Conservation (phyloP, 2,888 invertebrate species). For the Leptinotarsa rubiginosa region DNA sequence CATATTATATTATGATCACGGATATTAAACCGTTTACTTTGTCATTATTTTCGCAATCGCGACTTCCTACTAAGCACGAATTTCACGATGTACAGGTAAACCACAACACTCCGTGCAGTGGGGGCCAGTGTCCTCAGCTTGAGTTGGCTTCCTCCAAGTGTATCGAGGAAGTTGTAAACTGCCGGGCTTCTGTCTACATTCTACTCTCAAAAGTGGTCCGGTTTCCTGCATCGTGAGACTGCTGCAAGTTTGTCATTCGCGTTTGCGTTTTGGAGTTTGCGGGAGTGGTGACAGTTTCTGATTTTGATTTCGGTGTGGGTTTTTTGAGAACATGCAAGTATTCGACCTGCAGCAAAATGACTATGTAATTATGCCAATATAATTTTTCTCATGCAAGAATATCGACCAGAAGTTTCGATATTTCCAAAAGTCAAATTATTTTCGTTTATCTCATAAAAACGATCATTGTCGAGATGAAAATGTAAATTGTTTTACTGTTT, state of each 20-base stretch:
- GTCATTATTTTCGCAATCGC: background rate
- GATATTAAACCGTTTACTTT: background rate
- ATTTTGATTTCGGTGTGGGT: conserved; percentile 24
- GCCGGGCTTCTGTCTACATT: conserved; percentile 6
- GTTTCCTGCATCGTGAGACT: background rate
- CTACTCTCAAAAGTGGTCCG: conserved; percentile 3
- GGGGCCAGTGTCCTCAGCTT: conserved; percentile 6
- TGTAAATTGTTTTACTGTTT: too few species aligned
- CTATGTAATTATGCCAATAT: conserved; percentile 56
- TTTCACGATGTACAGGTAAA: background rate
- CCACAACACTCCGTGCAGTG: conserved; percentile 10
- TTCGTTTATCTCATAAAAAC: too few species aligned
- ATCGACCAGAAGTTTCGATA: too few species aligned
- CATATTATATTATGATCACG: background rate
- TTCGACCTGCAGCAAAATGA: conserved; percentile 60
- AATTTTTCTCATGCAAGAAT: background rate
- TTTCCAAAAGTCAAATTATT: too few species aligned
- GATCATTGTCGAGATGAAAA: too few species aligned
- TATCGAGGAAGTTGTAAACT: conserved; percentile 1
- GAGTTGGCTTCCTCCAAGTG: conserved; percentile 1
- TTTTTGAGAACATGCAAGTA: conserved; percentile 56
- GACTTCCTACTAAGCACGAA: background rate
- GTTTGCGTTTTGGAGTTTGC: conserved; percentile 30
- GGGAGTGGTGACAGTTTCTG: background rate
- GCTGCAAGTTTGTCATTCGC: conserved; percentile 33